Conservation (phyloP, 2,888 invertebrate genomes). For the Eurytoma adleriae region DNA sequence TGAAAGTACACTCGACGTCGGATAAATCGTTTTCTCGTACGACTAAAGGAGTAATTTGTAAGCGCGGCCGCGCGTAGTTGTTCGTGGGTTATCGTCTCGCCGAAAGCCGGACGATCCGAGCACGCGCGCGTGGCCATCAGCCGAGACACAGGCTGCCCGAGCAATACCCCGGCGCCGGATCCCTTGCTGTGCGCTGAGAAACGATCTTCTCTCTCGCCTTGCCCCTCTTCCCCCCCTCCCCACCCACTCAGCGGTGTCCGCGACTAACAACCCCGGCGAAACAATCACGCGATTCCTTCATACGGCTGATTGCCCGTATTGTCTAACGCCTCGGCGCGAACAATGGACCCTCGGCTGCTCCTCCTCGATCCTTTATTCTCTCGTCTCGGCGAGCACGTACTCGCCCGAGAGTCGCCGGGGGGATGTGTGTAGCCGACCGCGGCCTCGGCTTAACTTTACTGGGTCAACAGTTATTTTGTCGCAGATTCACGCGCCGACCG, state of each 20-base stretch:
- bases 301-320: constrained; percentile 73
- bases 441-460: constrained; percentile 49
- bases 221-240: constrained; percentile 23
- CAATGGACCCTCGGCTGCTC: constrained; percentile 54
- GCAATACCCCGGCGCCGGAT: constrained; percentile 18
- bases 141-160: constrained; percentile 7
- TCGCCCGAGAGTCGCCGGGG: not conserved
- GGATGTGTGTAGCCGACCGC: constrained; percentile 4
- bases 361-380: constrained; percentile 49
- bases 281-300: constrained; percentile 73
- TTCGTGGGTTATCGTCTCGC: constrained; percentile 13
- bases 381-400: constrained; percentile 9
- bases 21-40: no score
- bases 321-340: constrained; percentile 59
- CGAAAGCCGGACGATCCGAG: constrained; percentile 23
- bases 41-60: constrained; percentile 20
- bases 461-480: constrained; percentile 53
- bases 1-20: no score
- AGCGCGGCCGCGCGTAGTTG: not conserved
- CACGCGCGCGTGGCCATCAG: not conserved
- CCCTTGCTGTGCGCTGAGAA: constrained; percentile 1
- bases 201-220: constrained; percentile 17
- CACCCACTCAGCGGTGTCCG: constrained; percentile 46
- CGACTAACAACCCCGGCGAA: constrained; percentile 61
- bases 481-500: not conserved